phyloP scores from a whole-genome alignment of 2,113 vertebrate genomes.

The Tinamus guttatus region DNA sequence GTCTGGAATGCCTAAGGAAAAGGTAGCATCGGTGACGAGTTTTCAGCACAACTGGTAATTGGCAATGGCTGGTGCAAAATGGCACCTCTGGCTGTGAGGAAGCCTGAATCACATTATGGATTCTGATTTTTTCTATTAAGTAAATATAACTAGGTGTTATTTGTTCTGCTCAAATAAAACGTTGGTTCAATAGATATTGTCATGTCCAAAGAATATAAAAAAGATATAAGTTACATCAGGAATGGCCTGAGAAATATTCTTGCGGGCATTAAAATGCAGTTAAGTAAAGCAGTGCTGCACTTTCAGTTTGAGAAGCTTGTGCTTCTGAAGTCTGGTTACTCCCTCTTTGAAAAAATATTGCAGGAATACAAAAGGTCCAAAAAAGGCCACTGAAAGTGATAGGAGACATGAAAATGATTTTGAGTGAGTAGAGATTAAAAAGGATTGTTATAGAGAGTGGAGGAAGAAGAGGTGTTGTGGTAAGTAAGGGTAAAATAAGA shows the following conservation, averaged over 20 bases:
- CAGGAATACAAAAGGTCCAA: not conserved
- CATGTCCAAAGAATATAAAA: not conserved
- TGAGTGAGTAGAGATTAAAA: not conserved
- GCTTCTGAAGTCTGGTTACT: not conserved
- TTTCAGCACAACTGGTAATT: constrained; percentile 24
- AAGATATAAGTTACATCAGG: not conserved
- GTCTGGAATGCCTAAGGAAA: constrained; percentile 21
- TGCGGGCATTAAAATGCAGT: not conserved
- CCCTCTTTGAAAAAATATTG: not conserved
- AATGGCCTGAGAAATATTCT: not conserved
- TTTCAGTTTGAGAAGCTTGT: not conserved
- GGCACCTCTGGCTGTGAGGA: not conserved
- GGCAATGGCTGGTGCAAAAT: constrained; percentile 20
- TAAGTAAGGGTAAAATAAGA: not conserved
- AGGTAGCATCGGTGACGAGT: constrained; percentile 10
- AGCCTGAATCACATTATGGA: not conserved
- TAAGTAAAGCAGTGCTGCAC: not conserved
- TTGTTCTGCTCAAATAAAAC: not conserved
- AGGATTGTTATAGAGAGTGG: not conserved
- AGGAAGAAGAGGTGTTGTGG: not conserved
- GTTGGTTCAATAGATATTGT: not conserved
- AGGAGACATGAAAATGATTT: not conserved
- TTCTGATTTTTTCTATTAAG: not conserved
- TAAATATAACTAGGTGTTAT: not conserved
- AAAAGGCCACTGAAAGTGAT: not conserved